phyloP scores from a whole-genome alignment of 2,797 vertebrate species.

The Gallinago nigripennis region DNA sequence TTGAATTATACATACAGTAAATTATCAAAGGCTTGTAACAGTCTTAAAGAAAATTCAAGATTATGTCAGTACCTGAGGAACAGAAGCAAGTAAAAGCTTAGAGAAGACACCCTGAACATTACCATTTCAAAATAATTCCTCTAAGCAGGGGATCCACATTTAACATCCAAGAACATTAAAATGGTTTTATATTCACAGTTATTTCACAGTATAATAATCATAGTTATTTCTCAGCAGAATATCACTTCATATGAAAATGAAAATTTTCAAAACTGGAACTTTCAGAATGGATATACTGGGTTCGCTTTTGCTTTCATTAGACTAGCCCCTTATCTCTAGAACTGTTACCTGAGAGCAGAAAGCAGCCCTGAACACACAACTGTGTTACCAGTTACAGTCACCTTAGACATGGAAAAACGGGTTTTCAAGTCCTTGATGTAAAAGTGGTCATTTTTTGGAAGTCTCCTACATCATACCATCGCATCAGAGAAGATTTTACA shows the following conservation, averaged over 20 bases:
- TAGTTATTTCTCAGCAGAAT: neutral
- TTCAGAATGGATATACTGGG: neutral
- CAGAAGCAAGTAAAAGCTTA: neutral
- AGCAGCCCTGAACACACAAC: neutral
- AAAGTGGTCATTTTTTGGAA: neutral
- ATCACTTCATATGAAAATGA: neutral
- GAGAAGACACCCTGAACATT: neutral
- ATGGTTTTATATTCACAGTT: neutral
- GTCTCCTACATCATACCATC: neutral
- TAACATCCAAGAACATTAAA: neutral
- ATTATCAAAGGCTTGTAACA: neutral
- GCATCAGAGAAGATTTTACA: neutral
- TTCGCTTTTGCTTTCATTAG: neutral
- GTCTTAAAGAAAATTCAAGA: neutral
- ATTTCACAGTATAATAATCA: no score
- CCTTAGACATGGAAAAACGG: neutral
- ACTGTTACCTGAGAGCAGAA: neutral
- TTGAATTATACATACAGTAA: neutral
- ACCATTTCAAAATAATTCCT: neutral
- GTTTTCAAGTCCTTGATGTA: neutral
- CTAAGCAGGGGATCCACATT: neutral
- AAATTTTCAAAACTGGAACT: neutral
- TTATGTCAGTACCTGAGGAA: neutral
- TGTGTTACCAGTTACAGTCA: neutral
- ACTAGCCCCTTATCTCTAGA: neutral